Conservation (phyloP, 2,113 vertebrate genomes). For the Camelus dromedarius region DNA sequence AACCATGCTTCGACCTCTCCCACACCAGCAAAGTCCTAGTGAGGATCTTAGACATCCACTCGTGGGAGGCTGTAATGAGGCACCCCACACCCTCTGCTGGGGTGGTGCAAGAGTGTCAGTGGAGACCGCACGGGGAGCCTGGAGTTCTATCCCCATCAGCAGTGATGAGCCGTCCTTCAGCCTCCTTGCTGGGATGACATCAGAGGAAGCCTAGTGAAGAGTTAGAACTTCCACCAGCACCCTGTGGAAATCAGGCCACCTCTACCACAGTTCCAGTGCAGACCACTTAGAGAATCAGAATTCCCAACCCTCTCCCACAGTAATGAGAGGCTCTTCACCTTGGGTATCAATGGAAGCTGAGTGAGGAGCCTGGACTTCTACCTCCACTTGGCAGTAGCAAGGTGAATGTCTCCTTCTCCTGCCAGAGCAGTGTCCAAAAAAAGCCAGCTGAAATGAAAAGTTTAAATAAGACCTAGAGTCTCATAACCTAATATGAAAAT, state of each 20-base stretch:
- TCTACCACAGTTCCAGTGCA: neutral
- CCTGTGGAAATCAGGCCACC: neutral
- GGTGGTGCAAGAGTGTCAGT: neutral
- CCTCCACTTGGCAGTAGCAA: neutral
- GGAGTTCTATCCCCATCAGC: neutral
- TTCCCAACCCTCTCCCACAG: too few relatives aligned
- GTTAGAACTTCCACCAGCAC: neutral
- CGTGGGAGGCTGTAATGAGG: neutral
- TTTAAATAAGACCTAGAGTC: neutral
- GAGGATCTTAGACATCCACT: neutral
- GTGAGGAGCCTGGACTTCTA: neutral
- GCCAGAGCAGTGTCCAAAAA: neutral
- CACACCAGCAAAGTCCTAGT: neutral
- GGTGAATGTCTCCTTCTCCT: neutral
- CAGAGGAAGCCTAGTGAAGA: neutral
- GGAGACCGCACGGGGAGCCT: neutral
- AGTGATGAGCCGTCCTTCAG: neutral
- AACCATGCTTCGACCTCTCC: neutral
- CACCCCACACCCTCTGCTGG: neutral
- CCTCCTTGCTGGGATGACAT: neutral
- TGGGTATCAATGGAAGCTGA: neutral
- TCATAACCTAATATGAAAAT: neutral
- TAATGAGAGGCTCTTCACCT: neutral
- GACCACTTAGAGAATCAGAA: neutral
- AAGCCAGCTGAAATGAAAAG: neutral